A percentile compares a stretch with the other conserved stretches of the same genome.
phyloP scores from a whole-genome alignment of 2,797 vertebrate species.

The Mustela erminea region DNA sequence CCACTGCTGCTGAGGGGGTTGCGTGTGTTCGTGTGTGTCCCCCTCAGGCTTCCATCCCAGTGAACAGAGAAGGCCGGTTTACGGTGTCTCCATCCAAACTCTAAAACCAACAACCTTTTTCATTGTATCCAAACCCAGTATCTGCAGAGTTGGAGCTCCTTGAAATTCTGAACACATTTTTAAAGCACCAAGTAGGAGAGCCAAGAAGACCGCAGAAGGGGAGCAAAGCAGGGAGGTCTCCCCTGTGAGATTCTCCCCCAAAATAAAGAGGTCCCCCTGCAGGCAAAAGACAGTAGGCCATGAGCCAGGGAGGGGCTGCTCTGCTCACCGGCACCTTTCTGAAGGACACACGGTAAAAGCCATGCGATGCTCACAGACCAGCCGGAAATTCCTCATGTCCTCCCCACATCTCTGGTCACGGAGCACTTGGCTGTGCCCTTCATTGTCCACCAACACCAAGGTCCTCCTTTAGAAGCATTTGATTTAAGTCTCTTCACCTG shows the following conservation, averaged over 20 bases:
- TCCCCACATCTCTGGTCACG: background rate
- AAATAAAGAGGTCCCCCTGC: background rate
- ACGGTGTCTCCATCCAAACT: background rate
- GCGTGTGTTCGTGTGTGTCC: background rate
- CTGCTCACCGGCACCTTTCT: background rate
- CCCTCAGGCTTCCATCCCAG: background rate
- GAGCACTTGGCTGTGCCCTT: background rate
- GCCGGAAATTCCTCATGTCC: background rate
- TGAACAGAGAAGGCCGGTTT: background rate
- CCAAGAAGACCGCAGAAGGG: background rate
- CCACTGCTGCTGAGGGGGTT: too few species aligned
- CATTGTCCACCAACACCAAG: background rate
- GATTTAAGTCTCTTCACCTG: background rate
- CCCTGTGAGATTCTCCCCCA: background rate
- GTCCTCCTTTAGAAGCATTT: background rate
- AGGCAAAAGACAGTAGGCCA: background rate
- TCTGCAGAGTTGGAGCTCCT: background rate
- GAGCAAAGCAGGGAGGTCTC: background rate
- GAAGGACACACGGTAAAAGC: background rate
- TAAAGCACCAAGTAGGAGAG: background rate
- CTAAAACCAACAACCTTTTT: background rate
- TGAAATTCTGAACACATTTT: slow-evolving; percentile 2
- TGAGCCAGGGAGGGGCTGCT: background rate
- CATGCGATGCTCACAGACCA: background rate
- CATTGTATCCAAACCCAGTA: background rate